Conservation (phyloP, 2,888 invertebrate species). For the Conchocele bisecta region DNA sequence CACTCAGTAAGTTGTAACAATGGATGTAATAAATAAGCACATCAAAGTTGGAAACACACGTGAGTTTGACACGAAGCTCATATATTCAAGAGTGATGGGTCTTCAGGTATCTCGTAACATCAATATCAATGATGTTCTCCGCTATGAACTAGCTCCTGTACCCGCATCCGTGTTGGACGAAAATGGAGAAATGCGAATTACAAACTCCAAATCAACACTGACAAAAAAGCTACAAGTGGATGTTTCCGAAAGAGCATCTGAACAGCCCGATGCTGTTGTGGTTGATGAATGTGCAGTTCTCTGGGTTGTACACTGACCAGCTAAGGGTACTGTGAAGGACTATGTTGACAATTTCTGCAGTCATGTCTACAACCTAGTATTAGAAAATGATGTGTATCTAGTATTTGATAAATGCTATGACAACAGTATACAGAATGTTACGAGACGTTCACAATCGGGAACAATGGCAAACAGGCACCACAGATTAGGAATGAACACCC, state of each 20-base stretch:
- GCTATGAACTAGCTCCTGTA: conserved; percentile 44
- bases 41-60: no score
- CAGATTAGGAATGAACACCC: conserved; percentile 17
- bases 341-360: conserved; percentile 30
- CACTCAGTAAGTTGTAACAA: no score
- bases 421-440: conserved; percentile 37
- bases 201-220: conserved; percentile 41
- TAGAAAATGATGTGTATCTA: conserved; percentile 7
- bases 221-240: conserved; percentile 28
- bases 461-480: conserved; percentile 14
- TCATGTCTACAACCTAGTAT: background rate
- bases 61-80: conserved; percentile 17
- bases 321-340: conserved; percentile 34
- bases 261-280: conserved; percentile 17
- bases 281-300: conserved; percentile 48
- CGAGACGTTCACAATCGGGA: conserved; percentile 21
- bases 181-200: conserved; percentile 37
- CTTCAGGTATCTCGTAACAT: conserved; percentile 13
- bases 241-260: background rate
- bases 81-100: conserved; percentile 35
- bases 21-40: no score
- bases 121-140: conserved; percentile 22
- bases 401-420: conserved; percentile 44
- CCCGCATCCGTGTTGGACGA: conserved; percentile 50
- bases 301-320: conserved; percentile 45